Evolutionary conservation across 1,140 invertebrate genomes (phyloP), one percentile per base, ranked within the genome.

Genomic region (Drosophila subpulchrella): DNA sequence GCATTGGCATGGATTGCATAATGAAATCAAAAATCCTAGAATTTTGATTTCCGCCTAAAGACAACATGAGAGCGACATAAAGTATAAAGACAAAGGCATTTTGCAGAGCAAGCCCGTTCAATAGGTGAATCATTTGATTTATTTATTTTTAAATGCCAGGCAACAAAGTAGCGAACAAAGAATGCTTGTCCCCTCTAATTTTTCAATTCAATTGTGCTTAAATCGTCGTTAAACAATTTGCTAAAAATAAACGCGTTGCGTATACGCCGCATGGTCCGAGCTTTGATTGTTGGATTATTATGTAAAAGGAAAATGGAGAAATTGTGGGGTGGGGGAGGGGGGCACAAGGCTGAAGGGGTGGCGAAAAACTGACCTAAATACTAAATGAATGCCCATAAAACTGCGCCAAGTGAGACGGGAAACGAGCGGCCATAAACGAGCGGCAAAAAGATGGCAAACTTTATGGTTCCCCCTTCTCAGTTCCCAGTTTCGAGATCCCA

Each of bases 361-460:
- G 48, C 30, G n/a, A 66, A 78, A 79, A 89, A 89, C 67, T 88
- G 83, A 88, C 83, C 83, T 75, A 88, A 88, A 88, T 88, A 88
- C 72, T 70, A 80, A 89, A 89, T 88, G 84, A 89, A 89, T 77
- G 84, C 76, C 79, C 83, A 88, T 89, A 73, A 89, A 88, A 76
- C 66, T 76, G 75, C 79, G 61, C 42, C 73, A 71, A 48, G 65
- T 56, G 78, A 30, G 24, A 58, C 53, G 38, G 46, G 42, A 48
- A 59, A 71, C 65, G 68, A 71, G 65, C 65, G 51, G 67, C 65
- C n/a, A 71, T 71, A 71, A 71, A 71, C 53, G 67, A 56, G 50
- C 51, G 24, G 66, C 51, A 36, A 71, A 71, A 72, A 72, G 53
- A 71, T 71, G 68, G 68, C 65, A 44, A 59, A 67, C 58, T 62